Percentiles rank a stretch among this genome's conserved stretches.
phyloP scores from a whole-genome alignment of 1,140 invertebrate species.

The Adoxophyes honmai region DNA sequence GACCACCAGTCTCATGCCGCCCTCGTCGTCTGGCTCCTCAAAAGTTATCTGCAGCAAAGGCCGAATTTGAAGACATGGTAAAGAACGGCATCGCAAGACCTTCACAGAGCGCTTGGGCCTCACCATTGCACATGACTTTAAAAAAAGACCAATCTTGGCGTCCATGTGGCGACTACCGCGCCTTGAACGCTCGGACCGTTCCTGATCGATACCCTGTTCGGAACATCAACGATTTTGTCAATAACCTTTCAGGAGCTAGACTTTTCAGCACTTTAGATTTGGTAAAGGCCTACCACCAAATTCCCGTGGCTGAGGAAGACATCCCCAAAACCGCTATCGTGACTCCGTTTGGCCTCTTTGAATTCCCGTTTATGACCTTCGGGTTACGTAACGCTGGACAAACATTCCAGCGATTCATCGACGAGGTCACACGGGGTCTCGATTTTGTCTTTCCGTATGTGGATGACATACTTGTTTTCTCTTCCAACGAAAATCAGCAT shows the following conservation, averaged over 20 bases:
- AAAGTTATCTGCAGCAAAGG: not conserved
- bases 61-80: constrained; percentile 17
- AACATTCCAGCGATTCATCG: constrained; percentile 74
- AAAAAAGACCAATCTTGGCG: constrained; percentile 58
- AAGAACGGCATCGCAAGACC: constrained; percentile 37
- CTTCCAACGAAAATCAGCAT: constrained; percentile 34
- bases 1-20: not conserved
- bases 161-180: constrained; percentile 66
- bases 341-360: constrained; percentile 37
- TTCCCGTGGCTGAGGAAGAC: not conserved
- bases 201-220: constrained; percentile 39
- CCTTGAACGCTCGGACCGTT: constrained; percentile 58
- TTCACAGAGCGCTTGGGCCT: constrained; percentile 58
- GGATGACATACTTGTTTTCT: constrained; percentile 54
- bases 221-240: constrained; percentile 15
- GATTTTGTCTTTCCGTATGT: constrained; percentile 41
- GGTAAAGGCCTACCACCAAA: constrained; percentile 29
- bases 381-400: constrained; percentile 50
- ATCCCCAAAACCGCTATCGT: constrained; percentile 31
- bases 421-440: constrained; percentile 46
- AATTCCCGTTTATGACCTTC: constrained; percentile 41
- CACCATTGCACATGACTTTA: constrained; percentile 54
- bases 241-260: not conserved
- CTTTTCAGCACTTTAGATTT: constrained; percentile 71
- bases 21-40: constrained; percentile 15